Base-by-base conservation (phyloP, 2,113 vertebrate species). In the Larimichthys polyactis region DNA sequence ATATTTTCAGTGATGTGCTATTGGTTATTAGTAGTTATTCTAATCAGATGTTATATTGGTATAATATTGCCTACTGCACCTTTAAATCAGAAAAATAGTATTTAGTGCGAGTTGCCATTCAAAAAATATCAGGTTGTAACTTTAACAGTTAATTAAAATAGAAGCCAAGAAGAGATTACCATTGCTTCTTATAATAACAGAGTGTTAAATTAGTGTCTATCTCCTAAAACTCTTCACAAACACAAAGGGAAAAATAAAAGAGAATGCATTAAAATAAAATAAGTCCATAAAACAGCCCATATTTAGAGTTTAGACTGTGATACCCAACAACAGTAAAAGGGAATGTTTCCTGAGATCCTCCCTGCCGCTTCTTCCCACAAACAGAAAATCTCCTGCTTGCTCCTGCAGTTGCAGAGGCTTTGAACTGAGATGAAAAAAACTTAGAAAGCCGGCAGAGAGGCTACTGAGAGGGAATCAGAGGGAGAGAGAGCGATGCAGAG, bases 361-460 rank as follows among this genome's bases (percentile, higher is more conserved):
- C 89, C 90, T 71, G 81, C 85, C 65, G 69, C 75, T 85, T 84
- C 81, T 90, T 91, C 89, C 86, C 84, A 90, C 90, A 90, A 94
- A 92, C 83, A 92, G 86, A 89, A 92, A 89, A 87, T 77, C 85
- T 92, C 93, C 87, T 91, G 93, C 92, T 93, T 92, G 83, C 87
- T 93, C 70, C 72, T 83, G 91, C 77, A 73, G 90, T 85, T 89
- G 80, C 86, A 75, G 63, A 65, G 67, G 85, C 92, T 93, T 93
- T 93, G 93, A 94, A 93, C 90, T 88, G 81, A 87, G 86, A 91
- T 91, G 82, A 88, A 87, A 86, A 40, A 89, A 85, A 79, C 36
- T 51, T n/a, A 85, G 81, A 87, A 88, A 86, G 72, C 85, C 76
- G 46, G 76, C 81, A 85, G 75, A 86, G 84, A 78, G 79, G 82